Percentiles rank a stretch among this genome's conserved stretches.
phyloP scores from a whole-genome alignment of 2,888 invertebrate genomes.

The Lithophane leautieri region DNA sequence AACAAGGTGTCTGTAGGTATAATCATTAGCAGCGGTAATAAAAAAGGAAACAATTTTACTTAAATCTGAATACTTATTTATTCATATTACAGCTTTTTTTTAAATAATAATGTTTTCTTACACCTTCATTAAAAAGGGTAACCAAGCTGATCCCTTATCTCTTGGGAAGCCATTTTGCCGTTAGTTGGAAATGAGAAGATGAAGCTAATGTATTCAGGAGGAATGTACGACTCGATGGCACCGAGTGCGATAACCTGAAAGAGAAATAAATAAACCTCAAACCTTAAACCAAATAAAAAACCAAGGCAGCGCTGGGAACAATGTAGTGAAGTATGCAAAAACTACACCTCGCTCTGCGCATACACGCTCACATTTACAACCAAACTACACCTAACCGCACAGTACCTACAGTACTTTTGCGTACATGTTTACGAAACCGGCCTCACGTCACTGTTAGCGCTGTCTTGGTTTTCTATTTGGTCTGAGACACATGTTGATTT shows the following conservation, averaged over 20 bases:
- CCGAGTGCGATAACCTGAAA: conserved; percentile 91
- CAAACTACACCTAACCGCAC: too few species aligned
- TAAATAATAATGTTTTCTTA: not conserved
- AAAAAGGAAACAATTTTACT: not conserved
- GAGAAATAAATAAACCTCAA: not conserved
- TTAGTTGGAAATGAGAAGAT: conserved; percentile 93
- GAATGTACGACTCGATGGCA: conserved; percentile 93
- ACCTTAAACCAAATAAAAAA: too few species aligned
- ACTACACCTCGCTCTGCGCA: too few species aligned
- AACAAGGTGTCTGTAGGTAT: too few species aligned
- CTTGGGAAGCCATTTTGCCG: conserved; percentile 77
- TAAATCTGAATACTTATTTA: not conserved
- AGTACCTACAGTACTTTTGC: too few species aligned
- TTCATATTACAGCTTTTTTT: not conserved
- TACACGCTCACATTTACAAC: too few species aligned
- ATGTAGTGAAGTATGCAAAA: too few species aligned
- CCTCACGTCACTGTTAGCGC: too few species aligned
- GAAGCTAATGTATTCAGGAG: conserved; percentile 92
- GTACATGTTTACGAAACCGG: too few species aligned
- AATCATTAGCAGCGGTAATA: not conserved
- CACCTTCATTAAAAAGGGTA: conserved; percentile 64
- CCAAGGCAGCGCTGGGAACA: too few species aligned
- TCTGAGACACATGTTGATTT: too few species aligned
- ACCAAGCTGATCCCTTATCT: conserved; percentile 62
- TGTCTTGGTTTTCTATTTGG: too few species aligned